Evolutionary conservation across 2,888 invertebrate genomes (phyloP), one percentile per base, ranked within the genome.

Genomic region (Pachycephus smyrnensis): DNA sequence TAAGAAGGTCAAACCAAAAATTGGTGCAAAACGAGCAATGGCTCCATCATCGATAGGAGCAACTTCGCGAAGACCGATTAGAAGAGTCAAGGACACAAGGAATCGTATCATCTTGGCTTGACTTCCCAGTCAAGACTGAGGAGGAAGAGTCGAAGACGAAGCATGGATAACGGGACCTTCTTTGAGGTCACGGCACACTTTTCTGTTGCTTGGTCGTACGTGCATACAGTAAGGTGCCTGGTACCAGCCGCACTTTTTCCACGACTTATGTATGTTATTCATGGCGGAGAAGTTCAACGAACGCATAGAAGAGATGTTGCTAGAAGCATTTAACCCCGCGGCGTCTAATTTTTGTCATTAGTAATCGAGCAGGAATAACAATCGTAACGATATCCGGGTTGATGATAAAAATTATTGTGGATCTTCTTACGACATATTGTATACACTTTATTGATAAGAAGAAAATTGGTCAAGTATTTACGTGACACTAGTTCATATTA

Each of bases 141-240:
- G 84, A 87, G 82, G 87, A 87, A 85, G 85, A 87, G 86, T 84
- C 82, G 85, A 86, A 84, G 88, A 85, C 87, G 80, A 83, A 78
- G 87, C 82, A 82, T 83, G 87, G 85, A 87, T 90, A 90, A 89
- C 90, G 89, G 88, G 86, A 90, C 86, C 88, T 88, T 86, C 86
- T 91, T 91, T 89, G 90, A 90, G 91, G 91, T 88, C 91, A 89
- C 87, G 91, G 81, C 91, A 89, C 76, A 91, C 91, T 90, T 91
- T 89, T 87, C 85, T 82, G 81, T 31, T 76, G 81, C 68, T 37
- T 73, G 75, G 75, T 69, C 71, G 76, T 77, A 80, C 78, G 76
- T 73, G 69, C 76, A 76, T 69, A 68, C 73, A 73, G 71, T 33
- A 33, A 71, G 31, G 75, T 75, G 80, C 81, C 71, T 80, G 73